A percentile compares a stretch with the other conserved stretches of the same genome.
phyloP scores from a whole-genome alignment of 2,888 invertebrate genomes.

The Omphaloscelis lunosa region DNA sequence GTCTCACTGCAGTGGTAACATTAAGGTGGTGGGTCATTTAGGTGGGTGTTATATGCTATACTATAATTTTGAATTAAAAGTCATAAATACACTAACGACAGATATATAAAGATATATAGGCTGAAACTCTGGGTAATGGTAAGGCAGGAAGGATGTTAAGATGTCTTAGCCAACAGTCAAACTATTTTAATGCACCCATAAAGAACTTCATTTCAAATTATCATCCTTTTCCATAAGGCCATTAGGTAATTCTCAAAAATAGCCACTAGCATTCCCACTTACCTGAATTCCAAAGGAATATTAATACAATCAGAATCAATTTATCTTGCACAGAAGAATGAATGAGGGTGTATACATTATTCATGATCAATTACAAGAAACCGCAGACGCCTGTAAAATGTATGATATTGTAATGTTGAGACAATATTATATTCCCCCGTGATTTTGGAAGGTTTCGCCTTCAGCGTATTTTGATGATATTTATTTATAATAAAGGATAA shows the following conservation, averaged over 20 bases:
- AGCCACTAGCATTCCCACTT: constrained; percentile 42
- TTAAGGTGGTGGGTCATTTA: too few relatives aligned
- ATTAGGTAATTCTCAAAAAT: constrained; percentile 50
- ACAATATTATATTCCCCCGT: constrained; percentile 54
- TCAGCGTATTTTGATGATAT: constrained; percentile 21
- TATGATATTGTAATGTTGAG: constrained; percentile 65
- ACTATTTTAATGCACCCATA: not conserved
- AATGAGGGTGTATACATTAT: constrained; percentile 71
- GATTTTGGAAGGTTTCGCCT: constrained; percentile 34
- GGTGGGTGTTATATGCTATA: too few relatives aligned
- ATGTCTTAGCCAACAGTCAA: too few relatives aligned
- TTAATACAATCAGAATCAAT: constrained; percentile 74
- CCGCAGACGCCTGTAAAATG: constrained; percentile 70
- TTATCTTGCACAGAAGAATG: constrained; percentile 69
- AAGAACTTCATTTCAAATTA: not conserved
- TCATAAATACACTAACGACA: too few relatives aligned
- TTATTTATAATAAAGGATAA: constrained; percentile 10
- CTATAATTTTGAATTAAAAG: too few relatives aligned
- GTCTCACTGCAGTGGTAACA: too few relatives aligned
- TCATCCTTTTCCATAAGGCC: constrained; percentile 11
- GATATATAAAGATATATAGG: too few relatives aligned
- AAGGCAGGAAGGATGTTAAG: too few relatives aligned
- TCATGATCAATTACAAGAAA: constrained; percentile 75
- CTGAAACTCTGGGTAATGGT: too few relatives aligned
- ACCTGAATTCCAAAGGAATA: constrained; percentile 66